phyloP scores from a whole-genome alignment of 2,888 invertebrate genomes.

The Napeogenes inachia region DNA sequence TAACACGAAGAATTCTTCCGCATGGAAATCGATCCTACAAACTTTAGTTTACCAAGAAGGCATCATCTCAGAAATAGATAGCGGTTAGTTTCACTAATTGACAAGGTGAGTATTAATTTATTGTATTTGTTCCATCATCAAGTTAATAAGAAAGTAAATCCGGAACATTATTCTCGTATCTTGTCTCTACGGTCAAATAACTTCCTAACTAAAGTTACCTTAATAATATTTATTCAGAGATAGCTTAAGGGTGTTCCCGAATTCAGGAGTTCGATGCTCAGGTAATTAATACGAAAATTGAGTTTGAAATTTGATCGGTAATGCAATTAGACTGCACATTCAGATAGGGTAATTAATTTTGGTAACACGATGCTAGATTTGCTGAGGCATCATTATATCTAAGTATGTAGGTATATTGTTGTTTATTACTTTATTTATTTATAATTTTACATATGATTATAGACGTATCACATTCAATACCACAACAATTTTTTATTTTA shows the following conservation, averaged over 20 bases:
- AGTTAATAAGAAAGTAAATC: constrained; percentile 32
- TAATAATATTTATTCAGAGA: constrained; percentile 41
- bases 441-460: too few species aligned
- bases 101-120: constrained; percentile 19
- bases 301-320: constrained; percentile 16
- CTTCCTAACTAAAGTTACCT: constrained; percentile 29
- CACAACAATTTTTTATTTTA: too few species aligned
- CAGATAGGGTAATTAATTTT: constrained; percentile 15
- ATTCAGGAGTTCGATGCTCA: constrained; percentile 38
- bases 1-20: too few species aligned
- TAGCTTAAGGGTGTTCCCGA: constrained; percentile 37
- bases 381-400: too few species aligned
- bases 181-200: constrained; percentile 28
- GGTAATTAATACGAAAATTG: constrained; percentile 45
- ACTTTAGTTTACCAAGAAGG: too few species aligned
- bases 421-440: too few species aligned
- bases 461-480: too few species aligned
- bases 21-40: too few species aligned
- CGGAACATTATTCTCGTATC: constrained; percentile 33
- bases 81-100: too few species aligned
- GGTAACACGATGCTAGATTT: constrained; percentile 1
- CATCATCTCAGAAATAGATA: too few species aligned
- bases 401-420: too few species aligned
- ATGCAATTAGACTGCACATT: constrained; percentile 15
- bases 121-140: constrained; percentile 23